phyloP scores from a whole-genome alignment of 1,140 invertebrate genomes.

The Hydropsyche tenuis region DNA sequence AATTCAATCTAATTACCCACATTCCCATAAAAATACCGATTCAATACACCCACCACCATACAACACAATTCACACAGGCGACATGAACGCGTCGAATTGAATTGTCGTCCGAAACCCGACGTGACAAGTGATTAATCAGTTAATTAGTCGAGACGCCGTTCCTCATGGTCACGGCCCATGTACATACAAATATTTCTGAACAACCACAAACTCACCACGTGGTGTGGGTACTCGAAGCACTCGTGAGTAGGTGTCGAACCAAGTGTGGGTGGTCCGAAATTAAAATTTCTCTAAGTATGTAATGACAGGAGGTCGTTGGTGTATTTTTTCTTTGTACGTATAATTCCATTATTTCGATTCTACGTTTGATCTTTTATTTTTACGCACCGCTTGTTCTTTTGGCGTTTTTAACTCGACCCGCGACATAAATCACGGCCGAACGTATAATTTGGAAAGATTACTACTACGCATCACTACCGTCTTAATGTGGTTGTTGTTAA shows the following conservation, averaged over 20 bases:
- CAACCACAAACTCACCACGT: neutral
- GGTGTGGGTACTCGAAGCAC: neutral
- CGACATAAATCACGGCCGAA: slow-evolving; percentile 24
- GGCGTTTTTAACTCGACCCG: neutral
- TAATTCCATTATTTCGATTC: neutral
- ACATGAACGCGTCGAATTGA: neutral
- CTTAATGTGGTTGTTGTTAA: slow-evolving; percentile 10
- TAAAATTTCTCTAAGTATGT: slow-evolving; percentile 41
- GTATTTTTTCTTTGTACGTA: slow-evolving; percentile 4
- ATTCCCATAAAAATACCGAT: too few relatives aligned
- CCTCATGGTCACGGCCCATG: neutral
- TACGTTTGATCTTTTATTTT: slow-evolving; percentile 1
- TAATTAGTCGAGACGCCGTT: slow-evolving; percentile 15
- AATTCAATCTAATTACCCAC: too few relatives aligned
- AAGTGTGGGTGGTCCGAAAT: slow-evolving; percentile 34
- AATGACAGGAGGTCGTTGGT: slow-evolving; percentile 36
- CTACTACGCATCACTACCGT: neutral
- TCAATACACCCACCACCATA: too few relatives aligned
- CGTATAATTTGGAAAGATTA: slow-evolving; percentile 36
- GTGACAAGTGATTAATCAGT: slow-evolving; percentile 22
- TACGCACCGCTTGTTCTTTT: neutral
- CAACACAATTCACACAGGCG: too few relatives aligned
- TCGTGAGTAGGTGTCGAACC: slow-evolving; percentile 19
- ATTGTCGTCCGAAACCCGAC: neutral
- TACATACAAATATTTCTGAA: neutral